Percentiles rank a stretch among this genome's conserved stretches.
Conservation (phyloP, 2,888 invertebrate species). For the Sisyra nigra region DNA sequence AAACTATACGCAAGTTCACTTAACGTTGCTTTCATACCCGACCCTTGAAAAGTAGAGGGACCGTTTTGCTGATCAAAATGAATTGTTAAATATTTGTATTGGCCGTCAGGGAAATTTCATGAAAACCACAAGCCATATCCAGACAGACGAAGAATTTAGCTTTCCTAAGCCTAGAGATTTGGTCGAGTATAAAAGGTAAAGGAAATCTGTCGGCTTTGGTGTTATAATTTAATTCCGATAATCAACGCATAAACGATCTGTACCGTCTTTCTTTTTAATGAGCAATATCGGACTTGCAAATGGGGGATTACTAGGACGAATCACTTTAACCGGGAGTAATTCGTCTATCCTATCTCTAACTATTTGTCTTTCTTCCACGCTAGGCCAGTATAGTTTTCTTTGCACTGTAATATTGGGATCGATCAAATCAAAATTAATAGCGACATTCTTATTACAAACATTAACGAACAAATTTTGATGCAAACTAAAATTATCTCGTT, state of each 20-base stretch:
- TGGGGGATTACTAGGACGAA: conserved; percentile 13
- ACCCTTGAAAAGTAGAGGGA: conserved; percentile 15
- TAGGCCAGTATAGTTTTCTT: conserved; percentile 11
- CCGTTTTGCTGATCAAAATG: conserved; percentile 15
- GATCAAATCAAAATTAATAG: conserved; percentile 3
- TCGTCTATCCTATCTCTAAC: conserved; percentile 10
- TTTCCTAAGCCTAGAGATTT: conserved; percentile 13
- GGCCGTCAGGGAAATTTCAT: conserved; percentile 12
- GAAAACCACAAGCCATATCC: conserved; percentile 13
- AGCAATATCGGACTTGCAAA: conserved; percentile 14
- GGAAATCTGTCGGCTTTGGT: conserved; percentile 16
- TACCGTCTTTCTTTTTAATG: conserved; percentile 14
- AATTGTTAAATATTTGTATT: conserved; percentile 14
- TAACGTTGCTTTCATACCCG: conserved; percentile 12
- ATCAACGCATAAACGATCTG: conserved; percentile 13
- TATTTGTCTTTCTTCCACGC: conserved; percentile 8
- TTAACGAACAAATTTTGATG: too few species aligned
- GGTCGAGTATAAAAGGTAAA: conserved; percentile 15
- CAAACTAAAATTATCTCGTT: too few species aligned
- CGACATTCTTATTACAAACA: too few species aligned
- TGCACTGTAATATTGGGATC: conserved; percentile 11
- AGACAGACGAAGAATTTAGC: conserved; percentile 11
- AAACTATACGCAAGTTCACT: conserved; percentile 11
- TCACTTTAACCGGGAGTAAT: conserved; percentile 11
- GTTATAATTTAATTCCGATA: conserved; percentile 15